These are phyloP conservation scores for Apodemus agrarius DNA, from an alignment of 2,797 vertebrate species.

Conservation along the genomic window DNA sequence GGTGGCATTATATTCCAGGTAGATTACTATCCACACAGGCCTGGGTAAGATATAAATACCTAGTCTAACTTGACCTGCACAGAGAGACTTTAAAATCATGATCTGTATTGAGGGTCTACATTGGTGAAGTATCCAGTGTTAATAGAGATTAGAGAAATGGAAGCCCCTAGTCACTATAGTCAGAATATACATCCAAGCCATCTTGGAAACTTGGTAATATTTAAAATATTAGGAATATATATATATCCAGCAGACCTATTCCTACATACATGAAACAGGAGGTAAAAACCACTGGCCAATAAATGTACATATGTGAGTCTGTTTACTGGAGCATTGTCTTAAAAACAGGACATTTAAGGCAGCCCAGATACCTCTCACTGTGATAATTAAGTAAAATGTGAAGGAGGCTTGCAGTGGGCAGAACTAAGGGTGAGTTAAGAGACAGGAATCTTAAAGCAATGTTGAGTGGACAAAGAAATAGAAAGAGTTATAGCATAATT, in stretches of 20 bases:
- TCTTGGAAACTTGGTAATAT: not conserved
- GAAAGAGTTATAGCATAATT: not conserved
- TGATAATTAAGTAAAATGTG: not conserved
- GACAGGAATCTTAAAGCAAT: not conserved
- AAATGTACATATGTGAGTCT: not conserved
- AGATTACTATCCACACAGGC: not conserved
- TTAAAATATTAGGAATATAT: conserved; percentile 20
- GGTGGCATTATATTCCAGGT: not conserved
- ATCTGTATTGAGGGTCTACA: not conserved
- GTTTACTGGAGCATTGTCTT: not conserved
- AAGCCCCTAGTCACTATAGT: not conserved
- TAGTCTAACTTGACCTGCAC: not conserved
- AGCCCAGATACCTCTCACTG: not conserved
- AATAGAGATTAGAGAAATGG: conserved; percentile 24
- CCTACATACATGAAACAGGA: not conserved
- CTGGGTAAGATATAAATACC: not conserved
- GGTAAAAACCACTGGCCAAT: not conserved
- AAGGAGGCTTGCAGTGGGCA: not conserved
- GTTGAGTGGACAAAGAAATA: conserved; percentile 30
- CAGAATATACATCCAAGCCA: not conserved
- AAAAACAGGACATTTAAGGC: not conserved
- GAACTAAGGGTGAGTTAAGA: not conserved
- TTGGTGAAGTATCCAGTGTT: not conserved
- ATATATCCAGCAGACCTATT: not conserved
- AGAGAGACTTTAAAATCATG: conserved; percentile 16